Conservation (phyloP, 1,140 invertebrate genomes). For the Bactericera cockerelli region DNA sequence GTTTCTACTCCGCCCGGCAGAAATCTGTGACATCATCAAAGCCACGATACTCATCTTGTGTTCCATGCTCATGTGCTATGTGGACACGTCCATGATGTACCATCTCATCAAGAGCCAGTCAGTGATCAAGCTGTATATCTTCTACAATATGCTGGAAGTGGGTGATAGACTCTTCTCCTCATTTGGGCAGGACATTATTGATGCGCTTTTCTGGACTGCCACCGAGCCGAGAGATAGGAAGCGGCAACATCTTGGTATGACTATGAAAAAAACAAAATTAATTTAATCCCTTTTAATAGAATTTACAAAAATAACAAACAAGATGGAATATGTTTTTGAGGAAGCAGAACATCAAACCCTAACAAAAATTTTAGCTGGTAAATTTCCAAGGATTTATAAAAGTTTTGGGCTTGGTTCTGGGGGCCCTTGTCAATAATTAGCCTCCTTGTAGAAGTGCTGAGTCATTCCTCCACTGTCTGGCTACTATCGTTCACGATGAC, state of each 20-base stretch:
- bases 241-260: slow-evolving; percentile 71
- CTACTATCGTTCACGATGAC: too few species aligned
- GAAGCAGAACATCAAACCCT: too few species aligned
- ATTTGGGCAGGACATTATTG: slow-evolving; percentile 96
- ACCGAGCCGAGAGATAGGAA: slow-evolving; percentile 75
- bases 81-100: slow-evolving; percentile 97
- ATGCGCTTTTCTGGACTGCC: slow-evolving; percentile 94
- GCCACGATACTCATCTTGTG: slow-evolving; percentile 73
- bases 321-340: too few species aligned
- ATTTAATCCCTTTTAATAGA: too few species aligned
- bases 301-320: too few species aligned
- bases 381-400: too few species aligned
- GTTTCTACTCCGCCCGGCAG: slow-evolving; percentile 61
- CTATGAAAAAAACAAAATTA: too few species aligned
- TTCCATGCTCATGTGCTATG: slow-evolving; percentile 67
- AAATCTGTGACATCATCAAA: slow-evolving; percentile 93
- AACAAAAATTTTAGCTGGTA: too few species aligned
- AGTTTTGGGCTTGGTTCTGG: too few species aligned
- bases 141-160: slow-evolving; percentile 98
- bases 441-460: too few species aligned
- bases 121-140: slow-evolving; percentile 97
- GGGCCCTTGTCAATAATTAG: too few species aligned
- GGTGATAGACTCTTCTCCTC: slow-evolving; percentile 89
- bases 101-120: slow-evolving; percentile 97
- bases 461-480: too few species aligned